Evolutionary conservation across 2,113 vertebrate genomes (phyloP).

Genomic region (Zapus hudsonius): DNA sequence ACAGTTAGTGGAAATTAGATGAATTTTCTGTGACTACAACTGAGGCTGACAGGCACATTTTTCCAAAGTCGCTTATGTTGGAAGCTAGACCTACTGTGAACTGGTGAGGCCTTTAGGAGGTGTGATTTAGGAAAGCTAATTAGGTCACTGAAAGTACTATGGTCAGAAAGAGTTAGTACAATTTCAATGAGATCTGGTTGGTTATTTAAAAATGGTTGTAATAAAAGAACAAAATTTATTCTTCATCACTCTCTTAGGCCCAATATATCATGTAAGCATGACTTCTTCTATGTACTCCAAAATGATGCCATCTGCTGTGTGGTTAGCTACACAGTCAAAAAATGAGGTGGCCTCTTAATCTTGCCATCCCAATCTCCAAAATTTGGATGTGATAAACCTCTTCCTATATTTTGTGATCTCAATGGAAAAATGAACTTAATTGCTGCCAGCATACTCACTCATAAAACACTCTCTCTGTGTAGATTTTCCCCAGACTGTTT

Average conservation of each 20-base stretch:
- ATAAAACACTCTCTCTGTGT: neutral
- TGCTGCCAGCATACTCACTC: neutral
- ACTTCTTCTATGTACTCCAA: no score
- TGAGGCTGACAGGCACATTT: neutral
- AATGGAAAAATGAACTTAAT: neutral
- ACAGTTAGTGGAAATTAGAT: neutral
- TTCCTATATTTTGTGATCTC: neutral
- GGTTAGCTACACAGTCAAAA: neutral
- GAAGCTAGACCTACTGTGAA: neutral
- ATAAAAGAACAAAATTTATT: neutral
- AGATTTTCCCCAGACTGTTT: neutral
- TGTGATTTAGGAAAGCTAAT: neutral
- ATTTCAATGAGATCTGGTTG: neutral
- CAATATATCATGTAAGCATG: neutral
- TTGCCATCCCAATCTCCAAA: neutral
- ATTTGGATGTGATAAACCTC: neutral
- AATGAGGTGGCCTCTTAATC: neutral
- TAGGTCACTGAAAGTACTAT: neutral
- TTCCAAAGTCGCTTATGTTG: neutral
- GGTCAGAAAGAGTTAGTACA: neutral
- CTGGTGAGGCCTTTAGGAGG: neutral
- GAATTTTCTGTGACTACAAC: neutral
- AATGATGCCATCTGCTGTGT: neutral
- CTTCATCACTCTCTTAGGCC: neutral
- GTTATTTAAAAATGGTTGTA: neutral